These are phyloP conservation scores for Magallana angulata DNA, from an alignment of 1,140 invertebrate species.

Conservation along the genomic window DNA sequence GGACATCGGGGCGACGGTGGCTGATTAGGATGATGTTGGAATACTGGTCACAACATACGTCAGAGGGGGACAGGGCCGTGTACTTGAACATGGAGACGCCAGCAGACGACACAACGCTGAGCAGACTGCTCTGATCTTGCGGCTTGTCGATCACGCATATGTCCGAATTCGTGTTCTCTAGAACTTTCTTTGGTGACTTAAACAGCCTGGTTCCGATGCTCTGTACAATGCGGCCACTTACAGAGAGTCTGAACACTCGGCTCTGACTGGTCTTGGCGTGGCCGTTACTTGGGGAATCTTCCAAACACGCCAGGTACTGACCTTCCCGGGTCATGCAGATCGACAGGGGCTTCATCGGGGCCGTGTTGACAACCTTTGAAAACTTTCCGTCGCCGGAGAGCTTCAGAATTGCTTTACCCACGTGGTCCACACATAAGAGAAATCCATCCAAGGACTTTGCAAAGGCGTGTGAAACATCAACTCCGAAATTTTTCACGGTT, in stretches of 20 bases:
- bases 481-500: not conserved
- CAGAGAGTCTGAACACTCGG: constrained; percentile 16
- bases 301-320: constrained; percentile 14
- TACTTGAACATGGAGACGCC: not conserved
- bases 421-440: constrained; percentile 15
- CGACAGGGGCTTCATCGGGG: not conserved
- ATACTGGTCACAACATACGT: not conserved
- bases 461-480: not conserved
- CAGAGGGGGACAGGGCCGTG: not conserved
- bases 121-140: constrained; percentile 11
- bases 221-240: constrained; percentile 17
- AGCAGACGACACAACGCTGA: not conserved
- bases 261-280: not conserved
- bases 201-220: not conserved
- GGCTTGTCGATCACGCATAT: constrained; percentile 26
- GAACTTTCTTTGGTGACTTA: not conserved
- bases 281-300: not conserved
- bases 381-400: not conserved
- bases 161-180: constrained; percentile 11
- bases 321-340: constrained; percentile 26
- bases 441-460: constrained; percentile 6
- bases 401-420: not conserved
- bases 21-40: constrained; percentile 11
- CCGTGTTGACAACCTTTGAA: constrained; percentile 11
- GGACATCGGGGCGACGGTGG: not conserved